Conservation (phyloP, 2,888 invertebrate species). For the Drosophila barbarae region DNA sequence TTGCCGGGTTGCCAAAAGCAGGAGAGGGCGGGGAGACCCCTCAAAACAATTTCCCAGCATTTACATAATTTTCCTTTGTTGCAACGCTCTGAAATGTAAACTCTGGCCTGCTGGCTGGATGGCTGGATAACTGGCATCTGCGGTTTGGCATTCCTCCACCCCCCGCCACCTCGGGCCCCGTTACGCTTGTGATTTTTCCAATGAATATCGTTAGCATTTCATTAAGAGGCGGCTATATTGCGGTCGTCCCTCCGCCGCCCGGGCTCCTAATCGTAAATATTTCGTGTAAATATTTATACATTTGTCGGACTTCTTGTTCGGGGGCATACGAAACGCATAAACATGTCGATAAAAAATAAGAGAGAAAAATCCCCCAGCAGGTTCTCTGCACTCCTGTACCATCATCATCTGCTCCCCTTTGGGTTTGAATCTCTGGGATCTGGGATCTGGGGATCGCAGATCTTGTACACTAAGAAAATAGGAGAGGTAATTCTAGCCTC, state of each 20-base stretch:
- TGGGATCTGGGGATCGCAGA: constrained; percentile 9
- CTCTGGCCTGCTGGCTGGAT: constrained; percentile 26
- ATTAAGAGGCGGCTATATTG: constrained; percentile 54
- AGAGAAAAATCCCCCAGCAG: constrained; percentile 38
- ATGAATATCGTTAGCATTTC: constrained; percentile 73
- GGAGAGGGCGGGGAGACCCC: neutral
- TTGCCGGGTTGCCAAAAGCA: constrained; percentile 36
- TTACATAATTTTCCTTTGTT: constrained; percentile 69
- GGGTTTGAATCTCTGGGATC: constrained; percentile 8
- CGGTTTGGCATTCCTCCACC: constrained; percentile 18
- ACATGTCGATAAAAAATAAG: constrained; percentile 47
- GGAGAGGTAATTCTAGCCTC: accelerated
- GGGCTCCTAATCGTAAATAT: constrained; percentile 20
- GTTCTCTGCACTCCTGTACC: constrained; percentile 28
- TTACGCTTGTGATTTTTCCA: constrained; percentile 63
- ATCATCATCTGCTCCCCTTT: constrained; percentile 9
- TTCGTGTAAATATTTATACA: constrained; percentile 59
- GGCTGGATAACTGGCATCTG: constrained; percentile 20
- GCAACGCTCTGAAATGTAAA: constrained; percentile 46
- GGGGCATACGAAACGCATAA: constrained; percentile 51
- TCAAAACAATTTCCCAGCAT: constrained; percentile 67
- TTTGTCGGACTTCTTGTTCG: constrained; percentile 36
- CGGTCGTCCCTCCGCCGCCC: constrained; percentile 14
- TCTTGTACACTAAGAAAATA: constrained; percentile 1
- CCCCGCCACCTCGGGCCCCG: constrained; percentile 34